phyloP scores from a whole-genome alignment of 1,140 invertebrate species.

The Fopius arisanus region DNA sequence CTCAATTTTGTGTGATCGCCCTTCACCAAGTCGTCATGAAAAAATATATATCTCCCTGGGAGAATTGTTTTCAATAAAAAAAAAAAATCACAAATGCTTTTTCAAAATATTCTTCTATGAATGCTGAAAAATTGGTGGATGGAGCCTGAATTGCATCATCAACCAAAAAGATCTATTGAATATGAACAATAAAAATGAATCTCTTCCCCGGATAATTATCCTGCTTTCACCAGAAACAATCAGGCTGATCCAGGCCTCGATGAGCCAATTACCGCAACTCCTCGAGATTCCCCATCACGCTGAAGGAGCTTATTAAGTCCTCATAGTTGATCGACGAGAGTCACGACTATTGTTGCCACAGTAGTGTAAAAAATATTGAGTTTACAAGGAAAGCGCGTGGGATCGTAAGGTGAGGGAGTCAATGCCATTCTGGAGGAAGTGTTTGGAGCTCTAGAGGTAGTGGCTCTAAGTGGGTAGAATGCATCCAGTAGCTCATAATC shows the following conservation, averaged over 20 bases:
- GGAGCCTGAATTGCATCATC: too few species aligned
- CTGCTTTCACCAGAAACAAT: not conserved
- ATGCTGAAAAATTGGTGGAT: too few species aligned
- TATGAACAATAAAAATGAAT: not conserved
- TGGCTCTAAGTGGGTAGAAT: not conserved
- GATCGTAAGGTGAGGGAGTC: not conserved
- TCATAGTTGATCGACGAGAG: not conserved
- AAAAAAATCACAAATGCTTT: too few species aligned
- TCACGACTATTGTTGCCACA: conserved; percentile 6
- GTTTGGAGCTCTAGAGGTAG: not conserved
- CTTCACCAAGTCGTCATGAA: too few species aligned
- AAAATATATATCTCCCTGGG: too few species aligned
- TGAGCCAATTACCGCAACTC: not conserved
- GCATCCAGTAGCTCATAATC: not conserved
- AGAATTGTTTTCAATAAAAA: too few species aligned
- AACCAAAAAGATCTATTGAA: too few species aligned
- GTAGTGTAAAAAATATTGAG: not conserved
- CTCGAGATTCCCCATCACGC: not conserved
- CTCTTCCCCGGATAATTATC: not conserved
- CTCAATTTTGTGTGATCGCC: too few species aligned
- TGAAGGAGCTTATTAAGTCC: not conserved
- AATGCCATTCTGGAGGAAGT: not conserved
- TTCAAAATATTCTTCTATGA: too few species aligned
- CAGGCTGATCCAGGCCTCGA: not conserved
- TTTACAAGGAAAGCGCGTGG: not conserved